Conservation (phyloP, 2,113 vertebrate genomes). For the Dasyprocta punctata region DNA sequence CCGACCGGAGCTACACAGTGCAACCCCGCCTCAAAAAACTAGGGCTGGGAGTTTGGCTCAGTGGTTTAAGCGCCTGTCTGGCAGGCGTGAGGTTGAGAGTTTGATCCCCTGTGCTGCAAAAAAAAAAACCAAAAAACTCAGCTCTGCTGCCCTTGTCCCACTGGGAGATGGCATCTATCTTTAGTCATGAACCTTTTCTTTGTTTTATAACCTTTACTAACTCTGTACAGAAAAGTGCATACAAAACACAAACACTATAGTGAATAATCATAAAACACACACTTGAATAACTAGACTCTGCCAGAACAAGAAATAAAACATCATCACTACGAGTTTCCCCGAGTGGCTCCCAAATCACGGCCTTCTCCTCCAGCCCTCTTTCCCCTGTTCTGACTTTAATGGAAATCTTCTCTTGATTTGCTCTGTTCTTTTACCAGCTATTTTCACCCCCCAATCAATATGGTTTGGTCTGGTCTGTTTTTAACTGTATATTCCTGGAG, state of each 20-base stretch:
- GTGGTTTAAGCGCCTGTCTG: too few relatives aligned
- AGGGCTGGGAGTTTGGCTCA: too few relatives aligned
- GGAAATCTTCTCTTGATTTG: background rate
- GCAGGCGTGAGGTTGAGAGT: too few relatives aligned
- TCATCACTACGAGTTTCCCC: background rate
- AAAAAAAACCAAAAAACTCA: too few relatives aligned
- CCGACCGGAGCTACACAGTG: too few relatives aligned
- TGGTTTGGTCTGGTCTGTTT: background rate
- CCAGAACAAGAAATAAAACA: background rate
- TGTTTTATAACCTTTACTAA: background rate
- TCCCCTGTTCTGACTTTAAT: background rate
- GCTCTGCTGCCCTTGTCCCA: background rate
- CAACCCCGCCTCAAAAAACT: too few relatives aligned
- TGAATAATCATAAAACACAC: background rate
- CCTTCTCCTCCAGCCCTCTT: background rate
- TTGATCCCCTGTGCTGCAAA: too few relatives aligned
- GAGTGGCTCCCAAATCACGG: background rate
- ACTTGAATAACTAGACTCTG: background rate
- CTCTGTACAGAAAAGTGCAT: background rate
- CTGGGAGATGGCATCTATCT: background rate
- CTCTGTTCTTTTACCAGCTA: background rate
- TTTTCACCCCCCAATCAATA: background rate
- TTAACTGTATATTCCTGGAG: background rate
- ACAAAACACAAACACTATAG: background rate
- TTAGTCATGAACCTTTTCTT: background rate